Evolutionary conservation across 2,797 vertebrate genomes (phyloP).

Genomic region (Telmatherina bonti): DNA sequence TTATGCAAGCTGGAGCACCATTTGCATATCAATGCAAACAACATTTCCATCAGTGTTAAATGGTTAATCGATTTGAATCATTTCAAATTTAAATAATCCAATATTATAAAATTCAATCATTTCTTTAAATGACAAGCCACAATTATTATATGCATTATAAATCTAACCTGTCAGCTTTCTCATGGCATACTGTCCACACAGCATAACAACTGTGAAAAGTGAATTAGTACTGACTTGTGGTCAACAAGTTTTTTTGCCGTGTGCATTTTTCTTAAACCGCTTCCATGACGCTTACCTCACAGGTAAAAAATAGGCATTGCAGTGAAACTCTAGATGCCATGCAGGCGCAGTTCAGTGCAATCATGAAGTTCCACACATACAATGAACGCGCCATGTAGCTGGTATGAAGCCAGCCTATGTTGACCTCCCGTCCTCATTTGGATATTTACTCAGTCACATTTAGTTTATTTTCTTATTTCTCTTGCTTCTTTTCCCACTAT

Average conservation of each 20-base stretch:
- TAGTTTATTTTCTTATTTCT: neutral
- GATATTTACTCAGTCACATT: neutral
- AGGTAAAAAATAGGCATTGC: constrained; percentile 13
- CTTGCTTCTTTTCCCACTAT: neutral
- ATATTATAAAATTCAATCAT: too few relatives aligned
- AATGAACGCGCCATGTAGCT: neutral
- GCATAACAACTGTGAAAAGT: neutral
- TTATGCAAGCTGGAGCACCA: too few relatives aligned
- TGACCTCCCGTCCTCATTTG: neutral
- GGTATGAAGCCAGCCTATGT: neutral
- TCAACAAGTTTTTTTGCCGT: neutral
- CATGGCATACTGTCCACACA: too few relatives aligned
- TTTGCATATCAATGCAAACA: too few relatives aligned
- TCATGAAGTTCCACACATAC: neutral
- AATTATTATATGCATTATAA: too few relatives aligned
- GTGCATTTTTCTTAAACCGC: neutral
- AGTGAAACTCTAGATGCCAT: neutral
- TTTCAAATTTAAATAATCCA: too few relatives aligned
- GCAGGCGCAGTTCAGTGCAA: neutral
- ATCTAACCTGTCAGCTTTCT: too few relatives aligned
- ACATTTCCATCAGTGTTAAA: too few relatives aligned
- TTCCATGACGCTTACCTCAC: neutral
- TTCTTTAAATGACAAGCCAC: too few relatives aligned
- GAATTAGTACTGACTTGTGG: neutral
- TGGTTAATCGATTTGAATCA: too few relatives aligned